These are phyloP conservation scores for Ophthalmolycus amberensis DNA, from an alignment of 2,113 vertebrate genomes.

Conservation along the genomic window DNA sequence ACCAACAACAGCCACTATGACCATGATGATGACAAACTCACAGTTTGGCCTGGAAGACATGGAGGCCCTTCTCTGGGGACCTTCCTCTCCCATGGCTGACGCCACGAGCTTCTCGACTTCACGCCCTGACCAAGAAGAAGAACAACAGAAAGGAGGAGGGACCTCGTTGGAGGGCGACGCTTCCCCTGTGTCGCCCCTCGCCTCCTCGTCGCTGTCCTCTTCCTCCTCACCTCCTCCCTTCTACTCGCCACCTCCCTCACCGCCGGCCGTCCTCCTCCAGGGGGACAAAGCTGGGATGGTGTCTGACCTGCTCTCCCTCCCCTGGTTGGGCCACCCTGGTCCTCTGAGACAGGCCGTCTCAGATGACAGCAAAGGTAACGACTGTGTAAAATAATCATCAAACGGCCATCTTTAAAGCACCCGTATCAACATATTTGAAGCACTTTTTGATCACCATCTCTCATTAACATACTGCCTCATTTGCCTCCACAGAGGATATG, in stretches of 20 bases:
- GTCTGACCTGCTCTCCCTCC: constrained; percentile 77
- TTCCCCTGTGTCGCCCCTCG: constrained; percentile 72
- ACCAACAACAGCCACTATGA: constrained; percentile 86
- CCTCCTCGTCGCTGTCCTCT: constrained; percentile 68
- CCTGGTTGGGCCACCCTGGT: constrained; percentile 85
- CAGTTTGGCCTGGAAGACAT: constrained; percentile 92
- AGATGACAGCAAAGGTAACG: constrained; percentile 88
- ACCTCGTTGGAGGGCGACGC: constrained; percentile 79
- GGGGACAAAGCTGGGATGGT: constrained; percentile 73
- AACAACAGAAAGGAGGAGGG: constrained; percentile 66
- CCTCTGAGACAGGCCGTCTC: constrained; percentile 79
- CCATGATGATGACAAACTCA: constrained; percentile 91
- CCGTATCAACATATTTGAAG: not conserved
- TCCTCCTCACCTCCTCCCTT: constrained; percentile 76
- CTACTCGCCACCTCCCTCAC: constrained; percentile 74
- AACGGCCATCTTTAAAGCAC: not conserved
- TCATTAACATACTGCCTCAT: not conserved
- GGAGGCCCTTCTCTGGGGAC: constrained; percentile 87
- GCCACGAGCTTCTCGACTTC: constrained; percentile 79
- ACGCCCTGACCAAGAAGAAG: constrained; percentile 67
- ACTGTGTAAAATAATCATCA: not conserved
- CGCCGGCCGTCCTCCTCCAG: constrained; percentile 41
- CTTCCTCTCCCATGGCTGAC: constrained; percentile 96
- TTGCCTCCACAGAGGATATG: constrained; percentile 81
- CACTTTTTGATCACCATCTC: not conserved